phyloP scores from a whole-genome alignment of 2,113 vertebrate species.

The Corvus moneduloides region DNA sequence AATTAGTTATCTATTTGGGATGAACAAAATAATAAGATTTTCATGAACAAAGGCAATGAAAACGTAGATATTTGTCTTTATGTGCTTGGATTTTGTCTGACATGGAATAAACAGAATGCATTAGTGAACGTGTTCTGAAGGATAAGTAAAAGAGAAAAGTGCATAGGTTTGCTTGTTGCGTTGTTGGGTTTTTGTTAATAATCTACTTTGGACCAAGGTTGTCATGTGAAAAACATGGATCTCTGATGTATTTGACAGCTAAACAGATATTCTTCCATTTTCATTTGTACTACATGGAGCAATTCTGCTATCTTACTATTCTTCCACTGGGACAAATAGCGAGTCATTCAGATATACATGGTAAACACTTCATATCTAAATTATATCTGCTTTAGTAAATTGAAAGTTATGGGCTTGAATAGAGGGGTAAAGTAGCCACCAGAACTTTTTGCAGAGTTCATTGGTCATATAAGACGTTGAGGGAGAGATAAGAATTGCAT shows the following conservation, averaged over 20 bases:
- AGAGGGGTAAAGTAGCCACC: neutral
- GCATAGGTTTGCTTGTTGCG: neutral
- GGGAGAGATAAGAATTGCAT: neutral
- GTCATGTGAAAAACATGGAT: neutral
- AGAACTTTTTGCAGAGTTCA: neutral
- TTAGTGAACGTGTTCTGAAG: neutral
- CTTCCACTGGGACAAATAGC: neutral
- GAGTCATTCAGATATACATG: neutral
- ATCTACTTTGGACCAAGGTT: neutral
- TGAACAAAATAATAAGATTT: neutral
- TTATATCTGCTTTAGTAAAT: neutral
- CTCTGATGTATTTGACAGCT: neutral
- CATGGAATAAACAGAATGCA: neutral
- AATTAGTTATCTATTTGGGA: neutral
- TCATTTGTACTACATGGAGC: neutral
- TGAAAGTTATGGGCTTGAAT: neutral
- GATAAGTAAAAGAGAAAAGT: neutral
- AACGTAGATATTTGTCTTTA: neutral
- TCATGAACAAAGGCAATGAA: neutral
- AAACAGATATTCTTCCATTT: neutral
- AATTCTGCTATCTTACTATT: neutral
- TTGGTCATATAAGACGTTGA: neutral
- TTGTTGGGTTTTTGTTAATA: neutral
- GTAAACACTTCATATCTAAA: neutral
- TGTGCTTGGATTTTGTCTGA: neutral